These are phyloP conservation scores for Siniperca obscura DNA, from an alignment of 2,797 vertebrate species.

Conservation along the genomic window DNA sequence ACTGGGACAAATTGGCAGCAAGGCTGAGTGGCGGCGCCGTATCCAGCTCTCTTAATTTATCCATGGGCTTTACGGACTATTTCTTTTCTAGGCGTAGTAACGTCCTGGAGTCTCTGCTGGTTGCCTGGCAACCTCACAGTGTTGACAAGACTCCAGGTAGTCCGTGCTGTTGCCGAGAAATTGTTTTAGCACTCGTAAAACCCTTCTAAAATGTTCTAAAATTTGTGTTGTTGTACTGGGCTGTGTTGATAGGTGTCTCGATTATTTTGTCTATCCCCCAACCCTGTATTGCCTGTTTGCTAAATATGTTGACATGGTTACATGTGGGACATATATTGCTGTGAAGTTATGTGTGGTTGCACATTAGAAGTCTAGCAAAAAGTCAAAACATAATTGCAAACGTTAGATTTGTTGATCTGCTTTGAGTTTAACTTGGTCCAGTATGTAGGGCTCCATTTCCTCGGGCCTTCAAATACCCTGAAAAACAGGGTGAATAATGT, in stretches of 20 bases:
- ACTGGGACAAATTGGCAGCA: not conserved
- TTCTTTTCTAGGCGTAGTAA: not conserved
- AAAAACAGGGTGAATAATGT: slow-evolving; percentile 10
- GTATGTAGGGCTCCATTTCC: not conserved
- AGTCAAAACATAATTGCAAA: slow-evolving; percentile 13
- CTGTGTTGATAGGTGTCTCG: not conserved
- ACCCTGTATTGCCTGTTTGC: slow-evolving; percentile 25
- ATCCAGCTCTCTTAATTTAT: too few relatives aligned
- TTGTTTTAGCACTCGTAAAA: not conserved
- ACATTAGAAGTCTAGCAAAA: slow-evolving; percentile 11
- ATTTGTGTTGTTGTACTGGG: not conserved
- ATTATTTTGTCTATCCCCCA: slow-evolving; percentile 26
- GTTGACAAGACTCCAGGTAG: not conserved
- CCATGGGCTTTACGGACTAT: too few relatives aligned
- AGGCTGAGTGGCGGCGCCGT: too few relatives aligned
- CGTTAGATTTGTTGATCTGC: not conserved
- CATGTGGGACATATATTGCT: slow-evolving; percentile 27
- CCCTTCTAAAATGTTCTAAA: not conserved
- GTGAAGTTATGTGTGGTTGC: slow-evolving; percentile 35
- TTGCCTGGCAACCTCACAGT: not conserved
- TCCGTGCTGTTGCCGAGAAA: not conserved
- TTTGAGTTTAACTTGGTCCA: slow-evolving; percentile 1
- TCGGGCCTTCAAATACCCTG: not conserved
- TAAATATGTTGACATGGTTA: slow-evolving; percentile 20
- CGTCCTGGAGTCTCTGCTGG: too few relatives aligned